Evolutionary conservation across 2,888 invertebrate species (phyloP), one percentile per base, ranked within the genome.

Genomic region (Drosophila diplacantha): DNA sequence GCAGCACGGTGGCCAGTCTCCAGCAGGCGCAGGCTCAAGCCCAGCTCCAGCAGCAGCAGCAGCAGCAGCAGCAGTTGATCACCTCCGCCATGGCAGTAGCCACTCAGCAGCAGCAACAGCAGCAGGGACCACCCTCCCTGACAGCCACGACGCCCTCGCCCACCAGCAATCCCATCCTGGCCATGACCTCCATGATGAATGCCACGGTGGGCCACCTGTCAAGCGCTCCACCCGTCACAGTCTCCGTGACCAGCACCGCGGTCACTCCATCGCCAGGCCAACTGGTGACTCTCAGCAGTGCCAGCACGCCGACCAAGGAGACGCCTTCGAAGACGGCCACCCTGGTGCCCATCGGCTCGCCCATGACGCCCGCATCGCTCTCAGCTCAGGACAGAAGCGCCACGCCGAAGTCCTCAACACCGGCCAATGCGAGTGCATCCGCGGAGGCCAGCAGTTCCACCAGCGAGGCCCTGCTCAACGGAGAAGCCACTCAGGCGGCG

Each of bases 81-180:
- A 35, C 64, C 9, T 62, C 80, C 22, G 81, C 55, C 26, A 71
- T 79, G 29, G 72, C 72, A 65, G 39, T 73, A 72, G 11, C 75
- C 74, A 75, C 6, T 71, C 71, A 77, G 9, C 70, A 70, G 2
- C 66, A 90, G 70, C 38, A 38, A 3, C 83, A 81, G 1, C 80
- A 74, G 14, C 78, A 76, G 74, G 56, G 71, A 31, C 60, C 86
- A 83, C 34, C 86, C 6, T 73, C 87, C 18, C 38, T 87, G 81
- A 49, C 87, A 0, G 61, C 65, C 7, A 74, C 87, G 26, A 80
- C 87, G 18, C 79, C 86, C 61, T 75, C 88, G 52, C 77, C 86
- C 57, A 75, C 87, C 58, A 77, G 86, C 87, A 85, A 89, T 88
- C 65, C 91, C 85, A 74, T 91, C 86, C 80, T 88, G 52, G 85